A percentile compares a stretch with the other conserved stretches of the same genome.
phyloP scores from a whole-genome alignment of 2,113 vertebrate genomes.

The Paracanthobrama guichenoti region DNA sequence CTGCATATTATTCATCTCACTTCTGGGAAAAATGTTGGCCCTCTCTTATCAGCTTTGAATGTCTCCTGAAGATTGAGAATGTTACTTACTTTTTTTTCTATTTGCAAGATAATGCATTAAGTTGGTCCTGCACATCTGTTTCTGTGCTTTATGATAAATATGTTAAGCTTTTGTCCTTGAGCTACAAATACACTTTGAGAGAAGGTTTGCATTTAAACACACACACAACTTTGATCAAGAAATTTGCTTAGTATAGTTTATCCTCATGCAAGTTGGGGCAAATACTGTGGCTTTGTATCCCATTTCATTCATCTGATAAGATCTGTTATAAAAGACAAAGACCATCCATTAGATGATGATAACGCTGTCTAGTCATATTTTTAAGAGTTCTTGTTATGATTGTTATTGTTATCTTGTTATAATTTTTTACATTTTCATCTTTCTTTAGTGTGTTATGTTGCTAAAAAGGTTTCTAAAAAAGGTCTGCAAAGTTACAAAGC shows the following conservation, averaged over 20 bases:
- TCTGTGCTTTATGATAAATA: conserved; percentile 39
- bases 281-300: not conserved
- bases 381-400: too few relatives aligned
- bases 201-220: conserved; percentile 1
- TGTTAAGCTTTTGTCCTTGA: conserved; percentile 30
- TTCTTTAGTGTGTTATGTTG: too few relatives aligned
- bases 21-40: conserved; percentile 7
- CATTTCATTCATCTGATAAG: not conserved
- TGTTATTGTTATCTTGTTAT: too few relatives aligned
- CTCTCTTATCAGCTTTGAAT: conserved; percentile 31
- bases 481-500: too few relatives aligned
- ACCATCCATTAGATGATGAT: not conserved
- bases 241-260: conserved; percentile 4
- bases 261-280: not conserved
- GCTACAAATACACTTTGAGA: conserved; percentile 9
- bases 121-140: conserved; percentile 38
- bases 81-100: conserved; percentile 8
- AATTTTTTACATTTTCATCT: too few relatives aligned
- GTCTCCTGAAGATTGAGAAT: conserved; percentile 1
- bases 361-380: not conserved
- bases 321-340: not conserved
- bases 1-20: conserved; percentile 24
- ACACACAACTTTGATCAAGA: not conserved
- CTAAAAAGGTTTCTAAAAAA: too few relatives aligned
- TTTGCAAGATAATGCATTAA: conserved; percentile 19